These are phyloP conservation scores for Danio jaintianensis DNA, from an alignment of 2,797 vertebrate genomes.

Conservation along the genomic window DNA sequence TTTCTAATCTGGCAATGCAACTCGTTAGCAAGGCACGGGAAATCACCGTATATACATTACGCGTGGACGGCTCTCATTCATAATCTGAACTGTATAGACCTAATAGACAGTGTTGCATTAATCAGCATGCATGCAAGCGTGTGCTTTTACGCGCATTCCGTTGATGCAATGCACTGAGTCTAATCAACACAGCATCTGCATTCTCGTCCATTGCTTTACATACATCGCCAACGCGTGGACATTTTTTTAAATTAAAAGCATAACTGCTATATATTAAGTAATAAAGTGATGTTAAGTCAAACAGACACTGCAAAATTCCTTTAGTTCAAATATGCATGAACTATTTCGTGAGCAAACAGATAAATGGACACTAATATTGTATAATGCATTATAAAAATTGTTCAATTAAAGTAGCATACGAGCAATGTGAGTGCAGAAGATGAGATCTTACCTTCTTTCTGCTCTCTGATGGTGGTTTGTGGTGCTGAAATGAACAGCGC, in stretches of 20 bases:
- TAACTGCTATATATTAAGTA: background rate
- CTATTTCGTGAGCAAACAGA: too few relatives aligned
- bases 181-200: slow-evolving; percentile 5
- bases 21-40: background rate
- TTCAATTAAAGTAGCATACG: too few relatives aligned
- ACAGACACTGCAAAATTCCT: background rate
- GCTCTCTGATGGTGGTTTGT: slow-evolving; percentile 22
- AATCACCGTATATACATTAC: background rate
- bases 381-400: too few relatives aligned
- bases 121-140: background rate
- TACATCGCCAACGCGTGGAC: background rate
- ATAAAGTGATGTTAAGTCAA: slow-evolving; percentile 6
- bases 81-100: background rate
- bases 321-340: background rate
- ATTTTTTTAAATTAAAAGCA: background rate
- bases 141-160: slow-evolving; percentile 20
- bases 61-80: background rate
- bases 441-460: slow-evolving; percentile 31
- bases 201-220: background rate
- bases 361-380: too few relatives aligned
- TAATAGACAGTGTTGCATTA: background rate
- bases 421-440: background rate
- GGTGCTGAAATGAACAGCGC: slow-evolving; percentile 81
- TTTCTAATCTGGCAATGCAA: background rate
- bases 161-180: slow-evolving; percentile 18